Evolutionary conservation across 2,113 vertebrate species (phyloP).

Genomic region (Petromus typicus): DNA sequence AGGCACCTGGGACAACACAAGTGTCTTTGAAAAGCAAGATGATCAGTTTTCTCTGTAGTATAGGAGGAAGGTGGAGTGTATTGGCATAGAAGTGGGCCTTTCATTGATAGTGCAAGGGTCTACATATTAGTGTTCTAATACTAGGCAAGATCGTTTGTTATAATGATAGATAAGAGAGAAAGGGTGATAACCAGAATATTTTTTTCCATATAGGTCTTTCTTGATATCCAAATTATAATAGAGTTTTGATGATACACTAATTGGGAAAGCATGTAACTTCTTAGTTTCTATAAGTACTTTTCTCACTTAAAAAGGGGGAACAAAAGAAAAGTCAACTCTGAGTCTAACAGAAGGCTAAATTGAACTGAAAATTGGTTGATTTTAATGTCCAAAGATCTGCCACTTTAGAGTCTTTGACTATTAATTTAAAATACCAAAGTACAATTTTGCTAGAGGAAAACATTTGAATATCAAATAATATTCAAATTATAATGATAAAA

Average conservation of each 20-base stretch:
- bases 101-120: background rate
- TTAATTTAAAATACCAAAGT: too few species aligned
- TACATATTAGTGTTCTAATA: background rate
- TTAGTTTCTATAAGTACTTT: background rate
- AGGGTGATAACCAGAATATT: background rate
- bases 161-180: background rate
- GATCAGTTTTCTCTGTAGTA: background rate
- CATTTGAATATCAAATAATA: too few species aligned
- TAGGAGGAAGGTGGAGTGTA: background rate
- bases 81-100: background rate
- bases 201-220: background rate
- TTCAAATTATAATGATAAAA: too few species aligned
- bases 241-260: background rate
- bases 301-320: background rate
- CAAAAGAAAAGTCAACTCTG: background rate
- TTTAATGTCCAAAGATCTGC: background rate
- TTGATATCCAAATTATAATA: conserved; percentile 3
- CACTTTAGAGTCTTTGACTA: background rate
- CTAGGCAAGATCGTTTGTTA: background rate
- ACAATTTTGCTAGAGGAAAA: background rate
- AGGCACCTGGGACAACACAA: background rate
- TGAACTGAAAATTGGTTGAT: background rate
- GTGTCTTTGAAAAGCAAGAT: background rate
- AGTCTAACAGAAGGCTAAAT: background rate
- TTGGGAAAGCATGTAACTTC: background rate